A percentile compares a stretch with the other conserved stretches of the same genome.
Evolutionary conservation across 2,888 invertebrate genomes (phyloP).

Genomic region (Leucoptera coffeella): DNA sequence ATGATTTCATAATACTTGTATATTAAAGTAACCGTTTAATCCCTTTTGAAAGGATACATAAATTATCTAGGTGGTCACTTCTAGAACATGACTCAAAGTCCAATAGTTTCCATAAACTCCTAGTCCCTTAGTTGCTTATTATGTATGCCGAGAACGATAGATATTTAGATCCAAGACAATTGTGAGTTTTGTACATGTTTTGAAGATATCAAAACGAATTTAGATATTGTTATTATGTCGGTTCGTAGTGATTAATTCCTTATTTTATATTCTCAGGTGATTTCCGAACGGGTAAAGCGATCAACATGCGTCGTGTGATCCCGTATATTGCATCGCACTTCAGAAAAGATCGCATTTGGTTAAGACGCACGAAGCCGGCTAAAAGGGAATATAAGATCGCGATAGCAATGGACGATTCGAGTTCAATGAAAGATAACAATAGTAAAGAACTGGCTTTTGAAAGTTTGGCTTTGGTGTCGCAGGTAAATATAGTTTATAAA

Average conservation of each 20-base stretch:
- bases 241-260: no score
- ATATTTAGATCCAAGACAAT: no score
- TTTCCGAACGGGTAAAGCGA: slow-evolving; percentile 90
- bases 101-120: no score
- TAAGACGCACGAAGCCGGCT: slow-evolving; percentile 90
- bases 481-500: slow-evolving; percentile 34
- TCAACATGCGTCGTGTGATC: slow-evolving; percentile 95
- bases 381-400: slow-evolving; percentile 95
- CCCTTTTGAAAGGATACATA: no score
- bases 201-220: no score
- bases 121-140: no score
- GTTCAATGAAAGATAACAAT: slow-evolving; percentile 82
- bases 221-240: no score
- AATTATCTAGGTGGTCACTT: no score
- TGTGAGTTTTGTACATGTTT: no score
- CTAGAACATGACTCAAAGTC: background rate
- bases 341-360: slow-evolving; percentile 98
- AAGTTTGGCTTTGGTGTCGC: slow-evolving; percentile 84
- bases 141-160: no score
- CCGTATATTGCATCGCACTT: slow-evolving; percentile 99
- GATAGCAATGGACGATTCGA: slow-evolving; percentile 94
- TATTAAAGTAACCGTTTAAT: no score
- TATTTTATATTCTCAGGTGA: slow-evolving; percentile 74
- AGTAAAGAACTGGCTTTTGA: slow-evolving; percentile 91
- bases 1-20: no score